phyloP scores from a whole-genome alignment of 2,888 invertebrate species.

The Agrilus biguttatus region DNA sequence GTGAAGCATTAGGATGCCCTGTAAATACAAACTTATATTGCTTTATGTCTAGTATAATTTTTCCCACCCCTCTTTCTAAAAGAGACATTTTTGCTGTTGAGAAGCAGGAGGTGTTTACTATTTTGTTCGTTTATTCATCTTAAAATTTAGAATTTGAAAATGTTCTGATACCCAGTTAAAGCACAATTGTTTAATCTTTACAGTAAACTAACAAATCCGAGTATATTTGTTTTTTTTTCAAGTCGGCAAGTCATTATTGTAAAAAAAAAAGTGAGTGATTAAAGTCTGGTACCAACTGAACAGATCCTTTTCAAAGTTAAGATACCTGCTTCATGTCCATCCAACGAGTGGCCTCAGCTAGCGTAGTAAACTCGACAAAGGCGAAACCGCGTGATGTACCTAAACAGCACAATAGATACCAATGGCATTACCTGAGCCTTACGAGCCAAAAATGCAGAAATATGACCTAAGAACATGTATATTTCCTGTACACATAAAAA shows the following conservation, averaged over 20 bases:
- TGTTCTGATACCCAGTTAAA: not conserved
- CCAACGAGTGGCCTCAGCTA: slow-evolving; percentile 78
- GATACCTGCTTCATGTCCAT: slow-evolving; percentile 83
- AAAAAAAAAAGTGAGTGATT: too few species aligned
- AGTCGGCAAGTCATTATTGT: too few species aligned
- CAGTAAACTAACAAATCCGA: too few species aligned
- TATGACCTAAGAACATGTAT: slow-evolving; percentile 32
- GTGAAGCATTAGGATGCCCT: slow-evolving; percentile 59
- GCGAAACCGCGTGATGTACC: slow-evolving; percentile 81
- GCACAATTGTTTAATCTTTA: slow-evolving; percentile 1
- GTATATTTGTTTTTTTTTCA: too few species aligned
- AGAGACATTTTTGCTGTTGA: slow-evolving; percentile 28
- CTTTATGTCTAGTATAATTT: slow-evolving; percentile 9
- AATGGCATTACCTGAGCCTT: slow-evolving; percentile 30
- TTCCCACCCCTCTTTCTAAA: slow-evolving; percentile 27
- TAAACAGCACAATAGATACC: slow-evolving; percentile 50
- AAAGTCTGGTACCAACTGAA: slow-evolving; percentile 5
- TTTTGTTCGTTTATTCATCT: not conserved
- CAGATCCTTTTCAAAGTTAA: slow-evolving; percentile 20
- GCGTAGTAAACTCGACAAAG: slow-evolving; percentile 85
- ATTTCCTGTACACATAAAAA: slow-evolving; percentile 12
- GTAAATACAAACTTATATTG: slow-evolving; percentile 33
- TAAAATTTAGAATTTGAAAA: slow-evolving; percentile 1
- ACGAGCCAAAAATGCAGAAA: slow-evolving; percentile 40
- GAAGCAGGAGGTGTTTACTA: not conserved